phyloP scores from a whole-genome alignment of 2,113 vertebrate species.

The Hippocampus zosterae region DNA sequence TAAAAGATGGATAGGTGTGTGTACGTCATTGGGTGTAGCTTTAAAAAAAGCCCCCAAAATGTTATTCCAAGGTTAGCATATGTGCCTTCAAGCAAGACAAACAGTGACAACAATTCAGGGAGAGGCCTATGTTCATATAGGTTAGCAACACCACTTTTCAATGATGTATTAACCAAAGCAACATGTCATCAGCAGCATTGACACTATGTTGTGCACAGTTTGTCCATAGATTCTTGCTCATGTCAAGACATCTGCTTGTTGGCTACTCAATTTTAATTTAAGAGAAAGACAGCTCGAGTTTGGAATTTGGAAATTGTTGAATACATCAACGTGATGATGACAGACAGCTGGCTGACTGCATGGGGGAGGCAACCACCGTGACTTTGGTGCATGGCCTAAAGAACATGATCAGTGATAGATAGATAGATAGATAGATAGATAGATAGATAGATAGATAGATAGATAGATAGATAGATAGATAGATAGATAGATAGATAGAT shows the following conservation, averaged over 20 bases:
- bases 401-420: conserved; percentile 15
- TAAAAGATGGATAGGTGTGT: neutral
- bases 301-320: neutral
- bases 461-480: conserved; percentile 23
- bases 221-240: neutral
- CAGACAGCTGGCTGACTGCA: neutral
- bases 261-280: conserved; percentile 3
- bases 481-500: conserved; percentile 22
- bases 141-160: conserved; percentile 21
- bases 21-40: neutral
- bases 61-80: neutral
- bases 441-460: conserved; percentile 18
- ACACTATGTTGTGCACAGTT: neutral
- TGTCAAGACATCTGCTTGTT: conserved; percentile 6
- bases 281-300: no score
- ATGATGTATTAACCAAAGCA: conserved; percentile 29
- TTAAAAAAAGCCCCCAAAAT: neutral
- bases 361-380: conserved; percentile 22
- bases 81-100: conserved; percentile 3
- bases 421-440: neutral
- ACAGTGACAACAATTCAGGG: neutral
- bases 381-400: conserved; percentile 31
- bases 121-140: conserved; percentile 1
- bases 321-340: neutral
- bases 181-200: neutral